A percentile compares a stretch with the other conserved stretches of the same genome.
phyloP scores from a whole-genome alignment of 2,888 invertebrate species.

The Drosophila mayaguana region DNA sequence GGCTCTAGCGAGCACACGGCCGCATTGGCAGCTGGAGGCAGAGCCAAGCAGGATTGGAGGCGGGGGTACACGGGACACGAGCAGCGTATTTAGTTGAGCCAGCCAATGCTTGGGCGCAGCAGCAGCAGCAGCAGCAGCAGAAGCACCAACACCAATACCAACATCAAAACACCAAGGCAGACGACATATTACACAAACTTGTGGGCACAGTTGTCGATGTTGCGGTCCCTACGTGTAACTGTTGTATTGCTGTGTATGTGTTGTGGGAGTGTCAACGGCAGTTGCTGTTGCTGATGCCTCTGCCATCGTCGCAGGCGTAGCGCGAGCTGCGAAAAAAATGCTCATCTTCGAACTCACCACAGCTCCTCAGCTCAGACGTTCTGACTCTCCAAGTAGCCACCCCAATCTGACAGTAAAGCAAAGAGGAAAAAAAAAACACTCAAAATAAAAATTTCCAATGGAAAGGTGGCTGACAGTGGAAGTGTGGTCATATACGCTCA shows the following conservation, averaged over 20 bases:
- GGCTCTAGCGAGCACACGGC: background rate
- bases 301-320: slow-evolving; percentile 16
- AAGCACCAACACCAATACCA: too few species aligned
- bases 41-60: slow-evolving; percentile 31
- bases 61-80: background rate
- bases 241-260: slow-evolving; percentile 20
- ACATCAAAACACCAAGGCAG: slow-evolving; percentile 35
- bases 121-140: slow-evolving; percentile 15
- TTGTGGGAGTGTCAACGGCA: slow-evolving; percentile 77
- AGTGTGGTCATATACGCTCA: slow-evolving; percentile 51
- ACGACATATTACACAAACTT: slow-evolving; percentile 65
- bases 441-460: slow-evolving; percentile 68
- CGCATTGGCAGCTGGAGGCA: slow-evolving; percentile 34
- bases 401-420: slow-evolving; percentile 33
- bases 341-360: slow-evolving; percentile 65
- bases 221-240: slow-evolving; percentile 57
- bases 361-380: slow-evolving; percentile 46
- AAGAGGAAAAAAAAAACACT: slow-evolving; percentile 70
- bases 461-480: slow-evolving; percentile 56
- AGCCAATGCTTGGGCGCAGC: slow-evolving; percentile 61
- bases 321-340: slow-evolving; percentile 24
- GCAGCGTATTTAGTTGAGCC: slow-evolving; percentile 20
- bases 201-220: slow-evolving; percentile 83
- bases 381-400: slow-evolving; percentile 42
- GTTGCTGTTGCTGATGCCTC: slow-evolving; percentile 29